phyloP scores from a whole-genome alignment of 2,888 invertebrate genomes.

The Amblyteles armatorius region DNA sequence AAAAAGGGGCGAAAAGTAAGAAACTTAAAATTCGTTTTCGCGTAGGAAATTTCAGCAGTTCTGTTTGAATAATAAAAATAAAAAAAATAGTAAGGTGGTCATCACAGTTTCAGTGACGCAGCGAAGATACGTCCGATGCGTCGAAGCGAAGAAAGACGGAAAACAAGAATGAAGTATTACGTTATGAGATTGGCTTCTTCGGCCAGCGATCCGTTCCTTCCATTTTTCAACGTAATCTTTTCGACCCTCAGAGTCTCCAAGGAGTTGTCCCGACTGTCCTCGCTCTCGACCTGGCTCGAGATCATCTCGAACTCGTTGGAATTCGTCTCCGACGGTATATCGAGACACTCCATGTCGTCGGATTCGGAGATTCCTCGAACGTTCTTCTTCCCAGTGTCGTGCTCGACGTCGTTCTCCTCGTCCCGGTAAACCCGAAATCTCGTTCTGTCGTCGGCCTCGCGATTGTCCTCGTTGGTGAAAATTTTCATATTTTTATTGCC shows the following conservation, averaged over 20 bases:
- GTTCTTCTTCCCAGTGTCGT: not conserved
- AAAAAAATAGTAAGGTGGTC: conserved; percentile 48
- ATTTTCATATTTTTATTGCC: conserved; percentile 8
- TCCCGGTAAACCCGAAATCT: conserved; percentile 62
- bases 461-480: conserved; percentile 18
- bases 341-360: conserved; percentile 72
- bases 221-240: conserved; percentile 69
- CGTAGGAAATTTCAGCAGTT: conserved; percentile 38
- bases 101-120: conserved; percentile 60
- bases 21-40: conserved; percentile 36
- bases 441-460: conserved; percentile 53
- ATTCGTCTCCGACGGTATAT: conserved; percentile 72
- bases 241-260: conserved; percentile 76
- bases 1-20: not conserved
- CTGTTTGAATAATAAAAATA: conserved; percentile 38
- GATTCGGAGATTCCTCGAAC: conserved; percentile 53
- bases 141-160: conserved; percentile 12
- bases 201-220: conserved; percentile 72
- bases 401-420: conserved; percentile 18
- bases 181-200: conserved; percentile 77
- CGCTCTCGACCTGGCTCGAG: conserved; percentile 74
- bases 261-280: conserved; percentile 73
- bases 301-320: conserved; percentile 79
- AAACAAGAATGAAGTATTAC: conserved; percentile 54
- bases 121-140: conserved; percentile 55